Conservation (phyloP, 2,797 vertebrate genomes). For the Chaenodraco wilsoni region DNA sequence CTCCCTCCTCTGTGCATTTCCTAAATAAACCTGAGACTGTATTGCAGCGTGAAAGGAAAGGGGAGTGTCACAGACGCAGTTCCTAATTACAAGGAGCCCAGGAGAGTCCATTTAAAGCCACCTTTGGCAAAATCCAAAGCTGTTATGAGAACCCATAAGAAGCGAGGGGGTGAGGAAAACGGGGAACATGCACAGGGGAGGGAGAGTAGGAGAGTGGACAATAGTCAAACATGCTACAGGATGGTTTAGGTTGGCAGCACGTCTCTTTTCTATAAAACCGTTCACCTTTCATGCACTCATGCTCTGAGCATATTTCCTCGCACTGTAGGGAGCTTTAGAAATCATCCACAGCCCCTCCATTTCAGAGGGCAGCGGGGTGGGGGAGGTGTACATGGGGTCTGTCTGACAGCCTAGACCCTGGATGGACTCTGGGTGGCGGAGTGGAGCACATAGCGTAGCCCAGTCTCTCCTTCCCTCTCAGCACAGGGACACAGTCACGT, state of each 20-base stretch:
- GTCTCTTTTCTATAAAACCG: slow-evolving; percentile 4
- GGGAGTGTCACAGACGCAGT: slow-evolving; percentile 72
- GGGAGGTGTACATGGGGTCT: slow-evolving; percentile 69
- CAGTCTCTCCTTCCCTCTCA: slow-evolving; percentile 58
- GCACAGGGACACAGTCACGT: slow-evolving; percentile 76
- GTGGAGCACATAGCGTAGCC: slow-evolving; percentile 69
- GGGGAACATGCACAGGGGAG: slow-evolving; percentile 34
- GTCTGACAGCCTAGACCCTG: slow-evolving; percentile 71
- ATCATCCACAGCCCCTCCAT: slow-evolving; percentile 56
- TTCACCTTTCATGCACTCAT: slow-evolving; percentile 26
- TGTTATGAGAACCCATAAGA: slow-evolving; percentile 56
- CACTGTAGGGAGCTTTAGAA: slow-evolving; percentile 53
- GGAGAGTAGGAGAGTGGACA: slow-evolving; percentile 21
- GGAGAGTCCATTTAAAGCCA: slow-evolving; percentile 73
- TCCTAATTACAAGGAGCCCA: slow-evolving; percentile 73
- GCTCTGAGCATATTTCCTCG: slow-evolving; percentile 45
- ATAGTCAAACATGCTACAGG: slow-evolving; percentile 20
- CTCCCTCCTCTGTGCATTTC: slow-evolving; percentile 80
- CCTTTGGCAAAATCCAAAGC: slow-evolving; percentile 61
- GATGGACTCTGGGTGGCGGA: slow-evolving; percentile 79
- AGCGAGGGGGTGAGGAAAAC: slow-evolving; percentile 23
- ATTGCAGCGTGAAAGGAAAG: slow-evolving; percentile 66
- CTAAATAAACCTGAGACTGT: slow-evolving; percentile 82
- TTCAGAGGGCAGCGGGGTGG: slow-evolving; percentile 67
- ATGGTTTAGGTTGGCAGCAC: slow-evolving; percentile 15